phyloP scores from a whole-genome alignment of 1,140 invertebrate species.

The Zaprionus nigranus region DNA sequence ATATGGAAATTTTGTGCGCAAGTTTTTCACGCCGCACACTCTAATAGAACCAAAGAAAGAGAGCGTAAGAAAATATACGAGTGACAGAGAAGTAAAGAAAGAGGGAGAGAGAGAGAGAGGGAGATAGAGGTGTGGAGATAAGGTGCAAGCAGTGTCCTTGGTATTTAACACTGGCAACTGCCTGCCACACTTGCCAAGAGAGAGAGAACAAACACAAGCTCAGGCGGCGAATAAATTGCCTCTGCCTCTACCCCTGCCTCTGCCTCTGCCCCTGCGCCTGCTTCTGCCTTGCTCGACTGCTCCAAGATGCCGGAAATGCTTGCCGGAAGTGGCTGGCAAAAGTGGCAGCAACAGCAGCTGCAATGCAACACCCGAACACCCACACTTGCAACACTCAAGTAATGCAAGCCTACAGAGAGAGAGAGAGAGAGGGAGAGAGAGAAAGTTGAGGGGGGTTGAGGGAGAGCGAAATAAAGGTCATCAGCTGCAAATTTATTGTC shows the following conservation, averaged over 20 bases:
- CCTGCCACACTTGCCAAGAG: constrained; percentile 12
- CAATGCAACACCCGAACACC: constrained; percentile 15
- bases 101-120: not conserved
- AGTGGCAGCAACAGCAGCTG: constrained; percentile 23
- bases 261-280: not conserved
- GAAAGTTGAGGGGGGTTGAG: not conserved
- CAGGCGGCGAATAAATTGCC: constrained; percentile 42
- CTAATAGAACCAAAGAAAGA: constrained; percentile 1
- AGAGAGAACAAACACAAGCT: constrained; percentile 19
- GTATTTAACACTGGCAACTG: constrained; percentile 46
- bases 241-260: not conserved
- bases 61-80: not conserved
- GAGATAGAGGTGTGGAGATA: not conserved
- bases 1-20: constrained; percentile 78
- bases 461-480: not conserved
- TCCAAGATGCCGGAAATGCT: constrained; percentile 40
- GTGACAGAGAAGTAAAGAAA: not conserved
- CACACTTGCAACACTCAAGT: constrained; percentile 9
- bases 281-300: not conserved
- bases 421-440: not conserved
- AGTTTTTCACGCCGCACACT: constrained; percentile 52
- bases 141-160: constrained; percentile 30
- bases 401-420: not conserved
- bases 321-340: constrained; percentile 42
- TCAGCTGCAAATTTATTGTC: constrained; percentile 18